These are phyloP conservation scores for Arizona elegans DNA, from an alignment of 2,113 vertebrate species.

Conservation along the genomic window DNA sequence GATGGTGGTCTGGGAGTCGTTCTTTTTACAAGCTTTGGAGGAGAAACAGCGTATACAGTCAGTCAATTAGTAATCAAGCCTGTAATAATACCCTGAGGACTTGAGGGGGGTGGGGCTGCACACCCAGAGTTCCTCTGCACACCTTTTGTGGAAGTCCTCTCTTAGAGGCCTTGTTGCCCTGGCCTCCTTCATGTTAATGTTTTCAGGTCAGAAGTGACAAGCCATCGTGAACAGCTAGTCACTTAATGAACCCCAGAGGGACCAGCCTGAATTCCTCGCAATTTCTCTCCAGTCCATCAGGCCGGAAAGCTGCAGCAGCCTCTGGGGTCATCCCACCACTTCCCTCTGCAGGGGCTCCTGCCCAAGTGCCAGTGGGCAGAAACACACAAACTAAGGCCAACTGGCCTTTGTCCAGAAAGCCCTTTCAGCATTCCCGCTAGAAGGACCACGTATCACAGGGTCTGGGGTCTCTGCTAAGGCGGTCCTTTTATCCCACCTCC, in stretches of 20 bases:
- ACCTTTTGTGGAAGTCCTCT: accelerated
- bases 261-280: conserved; percentile 67
- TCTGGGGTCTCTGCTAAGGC: background rate
- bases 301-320: conserved; percentile 54
- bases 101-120: background rate
- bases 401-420: conserved; percentile 61
- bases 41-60: background rate
- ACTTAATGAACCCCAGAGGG: conserved; percentile 81
- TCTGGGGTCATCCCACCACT: conserved; percentile 62
- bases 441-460: background rate
- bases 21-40: background rate
- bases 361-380: conserved; percentile 54
- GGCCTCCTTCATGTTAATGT: conserved; percentile 47
- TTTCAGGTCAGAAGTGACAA: conserved; percentile 74
- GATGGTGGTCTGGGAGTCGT: background rate
- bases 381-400: conserved; percentile 72
- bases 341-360: conserved; percentile 55
- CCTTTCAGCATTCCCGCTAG: conserved; percentile 58
- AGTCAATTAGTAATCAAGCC: background rate
- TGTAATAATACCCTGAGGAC: background rate
- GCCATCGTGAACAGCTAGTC: conserved; percentile 71
- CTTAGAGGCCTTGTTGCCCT: background rate
- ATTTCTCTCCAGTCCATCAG: conserved; percentile 71
- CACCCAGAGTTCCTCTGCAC: background rate
- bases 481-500: background rate